Percentiles rank a stretch among this genome's conserved stretches.
phyloP scores from a whole-genome alignment of 2,888 invertebrate genomes.

The Romanomermis culicivorax region DNA sequence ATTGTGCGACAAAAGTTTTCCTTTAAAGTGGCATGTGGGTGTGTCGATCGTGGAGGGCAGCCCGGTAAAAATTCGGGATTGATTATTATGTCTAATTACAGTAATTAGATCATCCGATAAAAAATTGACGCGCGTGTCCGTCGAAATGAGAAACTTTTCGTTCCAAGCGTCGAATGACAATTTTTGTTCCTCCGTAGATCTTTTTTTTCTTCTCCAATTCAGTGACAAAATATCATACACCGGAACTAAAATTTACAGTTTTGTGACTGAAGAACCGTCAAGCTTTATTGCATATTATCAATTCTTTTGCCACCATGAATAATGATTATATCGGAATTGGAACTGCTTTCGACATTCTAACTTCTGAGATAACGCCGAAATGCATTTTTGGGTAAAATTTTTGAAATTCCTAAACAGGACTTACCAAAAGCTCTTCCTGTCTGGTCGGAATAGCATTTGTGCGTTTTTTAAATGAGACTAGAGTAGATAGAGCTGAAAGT shows the following conservation, averaged over 20 bases:
- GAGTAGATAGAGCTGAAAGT: too few relatives aligned
- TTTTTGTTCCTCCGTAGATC: neutral
- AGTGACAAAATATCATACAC: neutral
- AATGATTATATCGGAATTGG: too few relatives aligned
- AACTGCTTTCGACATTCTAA: too few relatives aligned
- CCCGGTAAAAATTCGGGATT: neutral
- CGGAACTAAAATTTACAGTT: neutral
- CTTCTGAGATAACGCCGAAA: too few relatives aligned
- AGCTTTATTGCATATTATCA: too few relatives aligned
- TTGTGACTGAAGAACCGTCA: too few relatives aligned
- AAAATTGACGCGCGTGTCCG: neutral
- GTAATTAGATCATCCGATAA: neutral
- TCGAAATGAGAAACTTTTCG: neutral
- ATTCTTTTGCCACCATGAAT: too few relatives aligned
- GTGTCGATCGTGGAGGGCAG: neutral
- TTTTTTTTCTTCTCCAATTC: neutral
- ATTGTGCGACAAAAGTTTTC: constrained; percentile 12
- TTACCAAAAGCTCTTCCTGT: too few relatives aligned
- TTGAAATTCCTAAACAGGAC: too few relatives aligned
- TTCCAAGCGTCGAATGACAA: neutral
- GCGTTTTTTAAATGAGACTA: too few relatives aligned
- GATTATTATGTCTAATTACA: neutral
- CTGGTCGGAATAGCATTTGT: too few relatives aligned
- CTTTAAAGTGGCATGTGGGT: neutral
- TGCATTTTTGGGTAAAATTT: too few relatives aligned